Conservation (phyloP, 1,140 invertebrate genomes). For the Megalopta genalis region DNA sequence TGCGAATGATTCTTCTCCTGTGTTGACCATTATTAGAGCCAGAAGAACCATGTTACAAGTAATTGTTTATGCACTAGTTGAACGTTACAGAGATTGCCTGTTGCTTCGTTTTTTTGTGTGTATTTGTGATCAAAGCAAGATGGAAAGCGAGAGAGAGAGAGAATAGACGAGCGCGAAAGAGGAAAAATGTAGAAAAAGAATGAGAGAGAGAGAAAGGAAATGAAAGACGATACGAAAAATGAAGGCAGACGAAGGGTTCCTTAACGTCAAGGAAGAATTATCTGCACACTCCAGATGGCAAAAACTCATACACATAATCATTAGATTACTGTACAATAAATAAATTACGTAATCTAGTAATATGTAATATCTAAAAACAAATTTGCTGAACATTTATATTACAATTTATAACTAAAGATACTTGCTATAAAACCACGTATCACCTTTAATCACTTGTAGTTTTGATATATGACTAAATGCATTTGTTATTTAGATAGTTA, state of each 20-base stretch:
- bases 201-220: not conserved
- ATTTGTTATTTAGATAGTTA: constrained; percentile 66
- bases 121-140: constrained; percentile 1
- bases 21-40: constrained; percentile 21
- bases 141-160: not conserved
- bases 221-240: not conserved
- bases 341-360: constrained; percentile 71
- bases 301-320: constrained; percentile 76
- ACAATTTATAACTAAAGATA: constrained; percentile 66
- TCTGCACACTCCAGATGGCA: constrained; percentile 61
- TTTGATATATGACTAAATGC: constrained; percentile 62
- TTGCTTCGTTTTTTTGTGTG: constrained; percentile 24
- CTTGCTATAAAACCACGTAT: constrained; percentile 64
- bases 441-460: constrained; percentile 63
- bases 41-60: constrained; percentile 28
- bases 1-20: constrained; percentile 66
- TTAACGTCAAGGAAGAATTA: constrained; percentile 61
- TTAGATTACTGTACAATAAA: constrained; percentile 76
- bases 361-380: constrained; percentile 63
- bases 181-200: no score
- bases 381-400: constrained; percentile 71
- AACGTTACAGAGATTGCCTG: constrained; percentile 34
- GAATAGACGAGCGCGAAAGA: no score
- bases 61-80: constrained; percentile 51
- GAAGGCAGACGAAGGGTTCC: constrained; percentile 13